Conservation (phyloP, 2,113 vertebrate species). For the Tricholaema leucomelas region DNA sequence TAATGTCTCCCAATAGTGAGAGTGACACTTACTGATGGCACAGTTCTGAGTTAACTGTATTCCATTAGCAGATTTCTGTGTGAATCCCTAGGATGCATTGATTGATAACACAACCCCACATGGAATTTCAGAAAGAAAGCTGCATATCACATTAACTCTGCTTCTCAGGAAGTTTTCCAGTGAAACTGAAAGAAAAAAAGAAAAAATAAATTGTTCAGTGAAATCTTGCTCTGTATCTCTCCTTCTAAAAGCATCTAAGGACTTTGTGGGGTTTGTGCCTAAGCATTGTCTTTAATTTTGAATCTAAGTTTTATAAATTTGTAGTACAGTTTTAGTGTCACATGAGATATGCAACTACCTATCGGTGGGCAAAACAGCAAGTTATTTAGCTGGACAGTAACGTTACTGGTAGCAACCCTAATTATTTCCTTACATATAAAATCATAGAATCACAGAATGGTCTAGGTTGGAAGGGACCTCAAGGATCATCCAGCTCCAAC, state of each 20-base stretch:
- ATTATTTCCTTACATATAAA: not conserved
- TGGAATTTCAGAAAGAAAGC: conserved; percentile 38
- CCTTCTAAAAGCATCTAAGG: not conserved
- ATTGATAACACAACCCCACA: conserved; percentile 29
- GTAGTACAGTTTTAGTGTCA: not conserved
- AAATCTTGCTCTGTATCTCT: not conserved
- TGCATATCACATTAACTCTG: not conserved
- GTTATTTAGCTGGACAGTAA: not conserved
- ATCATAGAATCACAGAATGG: too few species aligned
- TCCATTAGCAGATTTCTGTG: conserved; percentile 58
- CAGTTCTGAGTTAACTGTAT: conserved; percentile 54
- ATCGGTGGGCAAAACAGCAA: not conserved
- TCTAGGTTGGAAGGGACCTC: too few species aligned
- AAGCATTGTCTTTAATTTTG: not conserved
- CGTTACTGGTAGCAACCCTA: not conserved
- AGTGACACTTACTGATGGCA: conserved; percentile 60
- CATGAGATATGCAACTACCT: not conserved
- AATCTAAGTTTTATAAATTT: not conserved
- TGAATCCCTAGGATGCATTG: conserved; percentile 32
- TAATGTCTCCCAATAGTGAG: conserved; percentile 43
- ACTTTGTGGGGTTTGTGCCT: not conserved
- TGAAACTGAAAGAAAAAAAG: not conserved
- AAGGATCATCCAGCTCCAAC: too few species aligned
- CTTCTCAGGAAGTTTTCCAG: not conserved
- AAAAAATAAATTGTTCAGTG: not conserved